Conservation (phyloP, 2,113 vertebrate species). For the Eclectus roratus region DNA sequence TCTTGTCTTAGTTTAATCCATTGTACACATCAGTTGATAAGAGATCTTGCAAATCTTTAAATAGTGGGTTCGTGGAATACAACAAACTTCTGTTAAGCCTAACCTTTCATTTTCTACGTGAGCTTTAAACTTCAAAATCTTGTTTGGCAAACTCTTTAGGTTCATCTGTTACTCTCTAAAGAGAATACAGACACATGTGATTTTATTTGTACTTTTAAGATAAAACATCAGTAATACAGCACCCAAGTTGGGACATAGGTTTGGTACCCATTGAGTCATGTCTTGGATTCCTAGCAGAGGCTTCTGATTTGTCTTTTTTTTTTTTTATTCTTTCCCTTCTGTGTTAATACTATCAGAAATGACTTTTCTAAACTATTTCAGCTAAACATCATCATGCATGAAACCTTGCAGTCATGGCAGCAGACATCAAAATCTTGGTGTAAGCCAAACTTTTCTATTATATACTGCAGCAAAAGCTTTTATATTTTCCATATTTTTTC, state of each 20-base stretch:
- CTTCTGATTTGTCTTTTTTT: background rate
- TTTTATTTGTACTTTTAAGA: slow-evolving; percentile 40
- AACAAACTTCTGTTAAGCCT: slow-evolving; percentile 11
- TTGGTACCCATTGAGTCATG: background rate
- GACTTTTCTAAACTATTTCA: slow-evolving; percentile 28
- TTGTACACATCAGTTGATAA: background rate
- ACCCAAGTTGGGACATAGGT: slow-evolving; percentile 16
- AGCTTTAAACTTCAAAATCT: slow-evolving; percentile 56
- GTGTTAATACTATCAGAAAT: slow-evolving; percentile 25
- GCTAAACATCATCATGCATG: slow-evolving; percentile 9
- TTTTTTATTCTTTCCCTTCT: accelerated
- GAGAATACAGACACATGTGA: slow-evolving; percentile 18
- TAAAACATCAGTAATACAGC: background rate
- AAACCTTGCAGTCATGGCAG: background rate
- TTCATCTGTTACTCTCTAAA: slow-evolving; percentile 36
- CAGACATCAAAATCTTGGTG: background rate
- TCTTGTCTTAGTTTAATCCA: background rate
- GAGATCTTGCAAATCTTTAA: slow-evolving; percentile 19
- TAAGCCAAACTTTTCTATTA: background rate
- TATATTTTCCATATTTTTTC: background rate
- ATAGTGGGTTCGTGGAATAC: slow-evolving; percentile 27
- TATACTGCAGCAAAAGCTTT: background rate
- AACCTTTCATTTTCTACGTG: slow-evolving; percentile 25
- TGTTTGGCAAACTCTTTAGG: slow-evolving; percentile 47
- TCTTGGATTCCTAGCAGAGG: slow-evolving; percentile 12